A percentile compares a stretch with the other conserved stretches of the same genome.
Evolutionary conservation across 2,113 vertebrate genomes (phyloP).

Genomic region (Bubo scandiacus): DNA sequence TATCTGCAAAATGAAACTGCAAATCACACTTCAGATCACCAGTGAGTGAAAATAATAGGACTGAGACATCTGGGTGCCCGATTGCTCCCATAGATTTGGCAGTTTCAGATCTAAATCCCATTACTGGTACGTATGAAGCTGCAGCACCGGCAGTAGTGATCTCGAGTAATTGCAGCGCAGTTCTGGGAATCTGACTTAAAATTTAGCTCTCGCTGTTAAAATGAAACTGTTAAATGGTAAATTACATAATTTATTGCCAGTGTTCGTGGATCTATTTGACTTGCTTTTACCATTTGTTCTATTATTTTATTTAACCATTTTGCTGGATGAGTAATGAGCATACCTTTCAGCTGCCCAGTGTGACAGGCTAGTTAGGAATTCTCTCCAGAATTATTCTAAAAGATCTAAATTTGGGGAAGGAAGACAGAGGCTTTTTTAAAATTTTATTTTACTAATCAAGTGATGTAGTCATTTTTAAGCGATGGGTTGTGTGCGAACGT

Average conservation of each 20-base stretch:
- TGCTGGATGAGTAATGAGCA: background rate
- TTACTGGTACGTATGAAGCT: background rate
- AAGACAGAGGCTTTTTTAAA: background rate
- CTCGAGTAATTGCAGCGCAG: background rate
- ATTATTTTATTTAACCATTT: conserved; percentile 37
- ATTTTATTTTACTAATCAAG: background rate
- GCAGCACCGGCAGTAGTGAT: background rate
- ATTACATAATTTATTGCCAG: background rate
- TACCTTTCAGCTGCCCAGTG: conserved; percentile 7
- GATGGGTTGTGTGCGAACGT: background rate
- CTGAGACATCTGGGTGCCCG: background rate
- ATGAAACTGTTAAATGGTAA: conserved; percentile 18
- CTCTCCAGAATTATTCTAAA: background rate
- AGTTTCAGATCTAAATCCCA: background rate
- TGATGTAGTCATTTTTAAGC: background rate
- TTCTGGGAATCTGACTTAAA: conserved; percentile 46
- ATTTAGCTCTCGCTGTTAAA: conserved; percentile 5
- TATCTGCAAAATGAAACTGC: conserved; percentile 21
- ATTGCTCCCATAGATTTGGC: background rate
- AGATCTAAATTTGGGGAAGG: background rate
- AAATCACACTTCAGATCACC: conserved; percentile 15
- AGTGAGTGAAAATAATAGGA: conserved; percentile 1
- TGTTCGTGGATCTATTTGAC: conserved; percentile 36
- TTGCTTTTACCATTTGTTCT: conserved; percentile 27
- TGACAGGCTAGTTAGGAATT: background rate